Conservation (phyloP, 2,797 vertebrate species). For the Cyclopterus lumpus region DNA sequence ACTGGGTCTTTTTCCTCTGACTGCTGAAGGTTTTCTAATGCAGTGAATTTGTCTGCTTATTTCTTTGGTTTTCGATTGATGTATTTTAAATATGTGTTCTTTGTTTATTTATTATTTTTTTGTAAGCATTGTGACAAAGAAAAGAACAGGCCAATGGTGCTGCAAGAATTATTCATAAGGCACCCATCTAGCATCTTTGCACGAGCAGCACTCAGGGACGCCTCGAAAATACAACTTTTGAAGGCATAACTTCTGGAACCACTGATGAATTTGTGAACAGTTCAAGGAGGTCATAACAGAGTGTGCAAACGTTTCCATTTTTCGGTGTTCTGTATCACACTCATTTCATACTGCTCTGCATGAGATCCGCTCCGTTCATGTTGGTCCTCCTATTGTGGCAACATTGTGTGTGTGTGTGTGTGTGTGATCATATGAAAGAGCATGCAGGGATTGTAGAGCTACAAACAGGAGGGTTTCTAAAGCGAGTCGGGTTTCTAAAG, state of each 20-base stretch:
- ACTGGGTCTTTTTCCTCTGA: neutral
- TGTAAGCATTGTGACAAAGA: neutral
- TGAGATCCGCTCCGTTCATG: slow-evolving; percentile 33
- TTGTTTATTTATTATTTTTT: neutral
- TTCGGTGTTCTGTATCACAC: neutral
- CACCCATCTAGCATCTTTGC: neutral
- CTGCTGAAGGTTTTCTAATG: neutral
- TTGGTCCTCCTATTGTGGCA: slow-evolving; percentile 15
- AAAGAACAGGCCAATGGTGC: too few species aligned
- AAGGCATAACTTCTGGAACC: neutral
- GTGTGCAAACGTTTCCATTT: neutral
- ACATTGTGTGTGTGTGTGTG: slow-evolving; percentile 6
- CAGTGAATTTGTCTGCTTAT: neutral
- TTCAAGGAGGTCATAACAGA: neutral
- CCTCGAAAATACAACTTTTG: neutral
- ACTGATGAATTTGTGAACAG: neutral
- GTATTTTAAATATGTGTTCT: neutral
- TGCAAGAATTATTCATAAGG: too few species aligned
- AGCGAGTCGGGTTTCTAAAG: slow-evolving; percentile 75
- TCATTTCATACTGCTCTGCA: neutral
- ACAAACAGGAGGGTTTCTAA: slow-evolving; percentile 57
- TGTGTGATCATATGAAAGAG: slow-evolving; percentile 22
- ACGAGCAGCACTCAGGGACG: neutral
- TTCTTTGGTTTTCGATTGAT: neutral
- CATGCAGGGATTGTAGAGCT: neutral